Evolutionary conservation across 2,113 vertebrate genomes (phyloP).

Genomic region (Callipepla californica): DNA sequence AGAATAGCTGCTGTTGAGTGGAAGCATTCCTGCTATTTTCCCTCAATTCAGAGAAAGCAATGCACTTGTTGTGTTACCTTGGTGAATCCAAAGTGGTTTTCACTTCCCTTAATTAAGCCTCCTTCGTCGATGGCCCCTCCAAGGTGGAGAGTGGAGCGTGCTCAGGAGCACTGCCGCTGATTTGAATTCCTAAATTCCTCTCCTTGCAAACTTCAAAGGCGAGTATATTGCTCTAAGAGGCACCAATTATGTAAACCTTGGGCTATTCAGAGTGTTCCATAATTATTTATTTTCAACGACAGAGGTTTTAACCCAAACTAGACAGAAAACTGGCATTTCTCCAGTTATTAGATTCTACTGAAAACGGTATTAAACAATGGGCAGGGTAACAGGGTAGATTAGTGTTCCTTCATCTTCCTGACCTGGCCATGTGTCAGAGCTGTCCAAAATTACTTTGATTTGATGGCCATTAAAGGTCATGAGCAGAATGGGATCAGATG

Average conservation of each 20-base stretch:
- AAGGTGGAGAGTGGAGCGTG: not conserved
- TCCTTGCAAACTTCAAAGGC: conserved; percentile 70
- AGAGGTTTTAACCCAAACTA: conserved; percentile 70
- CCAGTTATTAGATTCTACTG: conserved; percentile 77
- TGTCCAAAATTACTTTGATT: conserved; percentile 79
- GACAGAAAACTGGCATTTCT: conserved; percentile 75
- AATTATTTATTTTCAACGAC: conserved; percentile 75
- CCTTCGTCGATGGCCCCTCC: conserved; percentile 57
- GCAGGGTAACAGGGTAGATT: conserved; percentile 67
- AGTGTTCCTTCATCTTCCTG: conserved; percentile 75
- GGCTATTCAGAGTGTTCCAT: conserved; percentile 65
- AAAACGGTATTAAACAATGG: conserved; percentile 77
- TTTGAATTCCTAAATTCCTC: conserved; percentile 72
- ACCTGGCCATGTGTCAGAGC: conserved; percentile 77
- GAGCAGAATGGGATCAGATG: conserved; percentile 75
- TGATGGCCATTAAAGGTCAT: conserved; percentile 80
- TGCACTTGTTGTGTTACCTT: conserved; percentile 74
- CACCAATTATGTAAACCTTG: conserved; percentile 67
- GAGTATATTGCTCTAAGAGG: conserved; percentile 66
- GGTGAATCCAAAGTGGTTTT: conserved; percentile 72
- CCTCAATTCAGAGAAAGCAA: conserved; percentile 69
- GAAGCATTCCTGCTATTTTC: conserved; percentile 54
- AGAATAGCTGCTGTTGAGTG: conserved; percentile 54
- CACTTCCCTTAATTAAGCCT: conserved; percentile 70
- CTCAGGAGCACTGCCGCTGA: conserved; percentile 29